Conservation (phyloP, 2,113 vertebrate genomes). For the Erythrocercus mccallii region DNA sequence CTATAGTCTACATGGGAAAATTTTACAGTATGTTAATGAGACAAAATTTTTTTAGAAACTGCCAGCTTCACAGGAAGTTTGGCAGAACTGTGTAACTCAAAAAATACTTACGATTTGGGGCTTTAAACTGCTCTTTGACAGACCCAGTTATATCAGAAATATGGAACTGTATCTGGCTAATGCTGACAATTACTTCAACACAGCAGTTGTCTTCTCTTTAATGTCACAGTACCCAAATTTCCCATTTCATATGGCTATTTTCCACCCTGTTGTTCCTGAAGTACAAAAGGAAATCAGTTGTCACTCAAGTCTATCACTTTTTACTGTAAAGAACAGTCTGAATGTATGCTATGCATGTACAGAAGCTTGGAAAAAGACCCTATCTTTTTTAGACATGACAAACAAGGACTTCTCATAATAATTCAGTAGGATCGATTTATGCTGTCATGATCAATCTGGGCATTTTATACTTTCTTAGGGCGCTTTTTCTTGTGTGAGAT, state of each 20-base stretch:
- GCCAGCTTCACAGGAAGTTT: not conserved
- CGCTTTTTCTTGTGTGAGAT: not conserved
- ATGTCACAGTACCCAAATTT: not conserved
- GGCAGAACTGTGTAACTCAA: not conserved
- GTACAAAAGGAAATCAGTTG: not conserved
- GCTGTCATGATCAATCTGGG: not conserved
- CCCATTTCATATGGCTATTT: not conserved
- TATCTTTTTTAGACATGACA: not conserved
- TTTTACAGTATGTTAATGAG: not conserved
- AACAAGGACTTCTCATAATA: not conserved
- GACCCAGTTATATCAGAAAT: not conserved
- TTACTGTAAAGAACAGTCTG: not conserved
- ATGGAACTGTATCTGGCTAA: not conserved
- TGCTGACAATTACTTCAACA: not conserved
- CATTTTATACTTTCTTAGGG: not conserved
- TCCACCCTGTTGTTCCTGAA: not conserved
- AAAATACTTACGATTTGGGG: not conserved
- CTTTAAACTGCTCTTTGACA: not conserved
- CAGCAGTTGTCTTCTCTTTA: not conserved
- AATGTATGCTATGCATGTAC: not conserved
- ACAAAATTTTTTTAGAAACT: not conserved
- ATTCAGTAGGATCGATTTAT: not conserved
- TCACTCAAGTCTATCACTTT: not conserved
- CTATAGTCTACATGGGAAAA: not conserved
- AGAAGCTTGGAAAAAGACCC: not conserved